phyloP scores from a whole-genome alignment of 1,140 invertebrate species.

The Dinoponera quadriceps region DNA sequence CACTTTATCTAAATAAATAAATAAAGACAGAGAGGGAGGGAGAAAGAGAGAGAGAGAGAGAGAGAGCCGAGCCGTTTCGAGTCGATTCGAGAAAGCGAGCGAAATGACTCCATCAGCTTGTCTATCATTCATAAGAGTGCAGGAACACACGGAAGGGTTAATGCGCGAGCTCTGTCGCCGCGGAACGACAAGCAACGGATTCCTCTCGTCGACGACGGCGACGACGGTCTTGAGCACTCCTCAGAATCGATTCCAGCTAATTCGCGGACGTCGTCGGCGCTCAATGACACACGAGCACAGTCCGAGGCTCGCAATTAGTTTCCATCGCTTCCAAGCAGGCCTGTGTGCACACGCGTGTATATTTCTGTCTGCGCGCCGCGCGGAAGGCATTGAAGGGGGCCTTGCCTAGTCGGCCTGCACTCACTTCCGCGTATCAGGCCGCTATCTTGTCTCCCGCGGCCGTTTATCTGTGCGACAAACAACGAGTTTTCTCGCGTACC shows the following conservation, averaged over 20 bases:
- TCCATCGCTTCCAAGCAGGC: slow-evolving; percentile 73
- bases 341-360: slow-evolving; percentile 28
- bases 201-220: neutral
- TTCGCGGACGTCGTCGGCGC: slow-evolving; percentile 22
- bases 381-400: slow-evolving; percentile 83
- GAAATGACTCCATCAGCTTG: slow-evolving; percentile 14
- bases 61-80: neutral
- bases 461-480: slow-evolving; percentile 76
- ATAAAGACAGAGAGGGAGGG: neutral
- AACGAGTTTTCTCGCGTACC: slow-evolving; percentile 61
- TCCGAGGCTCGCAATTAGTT: slow-evolving; percentile 70
- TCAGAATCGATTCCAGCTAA: slow-evolving; percentile 52
- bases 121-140: neutral
- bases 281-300: slow-evolving; percentile 32
- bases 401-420: slow-evolving; percentile 77
- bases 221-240: slow-evolving; percentile 25
- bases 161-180: neutral
- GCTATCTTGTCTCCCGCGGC: slow-evolving; percentile 78
- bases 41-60: slow-evolving; percentile 9
- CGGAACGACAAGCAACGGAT: neutral
- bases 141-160: slow-evolving; percentile 4
- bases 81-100: neutral
- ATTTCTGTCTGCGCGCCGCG: slow-evolving; percentile 64
- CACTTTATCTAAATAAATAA: no score
- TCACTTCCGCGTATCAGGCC: slow-evolving; percentile 82